Percentiles rank a stretch among this genome's conserved stretches.
Conservation (phyloP, 1,140 invertebrate genomes). For the Homalodisca vitripennis region DNA sequence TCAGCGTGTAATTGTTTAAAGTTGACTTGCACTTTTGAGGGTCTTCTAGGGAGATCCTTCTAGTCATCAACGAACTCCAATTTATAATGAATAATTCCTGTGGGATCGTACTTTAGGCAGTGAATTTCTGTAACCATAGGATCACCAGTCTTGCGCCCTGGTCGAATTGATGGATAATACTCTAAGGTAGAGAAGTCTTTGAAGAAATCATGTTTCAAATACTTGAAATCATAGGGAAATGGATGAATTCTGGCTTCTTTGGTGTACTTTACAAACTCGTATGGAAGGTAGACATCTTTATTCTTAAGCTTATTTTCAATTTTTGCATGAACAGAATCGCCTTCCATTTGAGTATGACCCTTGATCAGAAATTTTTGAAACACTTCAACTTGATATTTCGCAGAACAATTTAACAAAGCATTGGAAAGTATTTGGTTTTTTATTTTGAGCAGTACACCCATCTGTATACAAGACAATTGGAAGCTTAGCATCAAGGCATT, state of each 20-base stretch:
- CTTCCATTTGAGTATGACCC: slow-evolving; percentile 26
- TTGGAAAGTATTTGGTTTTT: slow-evolving; percentile 4
- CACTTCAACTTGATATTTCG: slow-evolving; percentile 40
- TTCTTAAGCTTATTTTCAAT: slow-evolving; percentile 26
- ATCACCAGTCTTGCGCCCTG: slow-evolving; percentile 31
- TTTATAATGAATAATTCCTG: slow-evolving; percentile 38
- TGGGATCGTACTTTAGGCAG: slow-evolving; percentile 35
- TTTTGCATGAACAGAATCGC: slow-evolving; percentile 28
- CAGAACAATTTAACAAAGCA: slow-evolving; percentile 35
- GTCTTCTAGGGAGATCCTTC: slow-evolving; percentile 22
- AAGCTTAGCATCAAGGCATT: slow-evolving; percentile 6
- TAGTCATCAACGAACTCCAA: slow-evolving; percentile 33
- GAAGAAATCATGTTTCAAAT: slow-evolving; percentile 26
- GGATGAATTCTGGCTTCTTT: slow-evolving; percentile 35
- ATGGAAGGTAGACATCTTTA: slow-evolving; percentile 39
- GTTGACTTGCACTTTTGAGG: background rate
- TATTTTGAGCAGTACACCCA: slow-evolving; percentile 41
- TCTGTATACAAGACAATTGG: slow-evolving; percentile 41
- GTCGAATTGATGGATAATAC: slow-evolving; percentile 27
- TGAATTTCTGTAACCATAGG: slow-evolving; percentile 33
- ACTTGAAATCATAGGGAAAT: slow-evolving; percentile 26
- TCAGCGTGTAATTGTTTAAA: background rate
- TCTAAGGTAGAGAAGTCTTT: slow-evolving; percentile 29
- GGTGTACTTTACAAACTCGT: slow-evolving; percentile 36
- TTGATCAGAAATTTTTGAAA: slow-evolving; percentile 26